Percentiles rank a stretch among this genome's conserved stretches.
Evolutionary conservation across 2,113 vertebrate genomes (phyloP).

Genomic region (Ictalurus punctatus): DNA sequence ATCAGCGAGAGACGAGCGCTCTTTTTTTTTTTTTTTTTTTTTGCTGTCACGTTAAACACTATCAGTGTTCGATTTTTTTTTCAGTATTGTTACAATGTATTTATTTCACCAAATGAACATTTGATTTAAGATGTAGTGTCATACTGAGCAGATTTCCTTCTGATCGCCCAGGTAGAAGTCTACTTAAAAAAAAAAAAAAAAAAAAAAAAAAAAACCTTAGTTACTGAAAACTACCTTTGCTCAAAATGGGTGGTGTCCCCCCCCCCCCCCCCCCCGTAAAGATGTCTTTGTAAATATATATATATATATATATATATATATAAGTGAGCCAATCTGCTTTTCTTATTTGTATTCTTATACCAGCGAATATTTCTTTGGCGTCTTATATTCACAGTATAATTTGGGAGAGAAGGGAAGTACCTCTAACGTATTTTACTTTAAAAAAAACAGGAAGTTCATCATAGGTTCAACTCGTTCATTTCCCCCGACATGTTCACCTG

Average conservation of each 20-base stretch:
- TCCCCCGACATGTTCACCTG: not conserved
- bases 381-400: not conserved
- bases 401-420: not conserved
- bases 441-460: not conserved
- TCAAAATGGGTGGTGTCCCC: not conserved
- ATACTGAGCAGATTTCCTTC: not conserved
- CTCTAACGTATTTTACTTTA: not conserved
- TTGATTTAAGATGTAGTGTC: not conserved
- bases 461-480: not conserved
- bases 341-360: not conserved
- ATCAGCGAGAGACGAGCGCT: not conserved
- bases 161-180: not conserved
- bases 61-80: slow-evolving; percentile 51
- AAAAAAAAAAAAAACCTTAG: too few relatives aligned
- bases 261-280: too few relatives aligned
- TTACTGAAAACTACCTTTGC: not conserved
- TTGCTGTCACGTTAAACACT: slow-evolving; percentile 20
- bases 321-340: not conserved
- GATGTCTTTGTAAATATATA: too few relatives aligned
- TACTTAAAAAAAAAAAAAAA: not conserved
- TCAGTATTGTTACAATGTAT: slow-evolving; percentile 46
- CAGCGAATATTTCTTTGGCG: not conserved
- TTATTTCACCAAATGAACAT: not conserved
- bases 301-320: too few relatives aligned
- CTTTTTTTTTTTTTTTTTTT: not conserved